Conservation (phyloP, 1,140 invertebrate genomes). For the Drosophila micromelanica region DNA sequence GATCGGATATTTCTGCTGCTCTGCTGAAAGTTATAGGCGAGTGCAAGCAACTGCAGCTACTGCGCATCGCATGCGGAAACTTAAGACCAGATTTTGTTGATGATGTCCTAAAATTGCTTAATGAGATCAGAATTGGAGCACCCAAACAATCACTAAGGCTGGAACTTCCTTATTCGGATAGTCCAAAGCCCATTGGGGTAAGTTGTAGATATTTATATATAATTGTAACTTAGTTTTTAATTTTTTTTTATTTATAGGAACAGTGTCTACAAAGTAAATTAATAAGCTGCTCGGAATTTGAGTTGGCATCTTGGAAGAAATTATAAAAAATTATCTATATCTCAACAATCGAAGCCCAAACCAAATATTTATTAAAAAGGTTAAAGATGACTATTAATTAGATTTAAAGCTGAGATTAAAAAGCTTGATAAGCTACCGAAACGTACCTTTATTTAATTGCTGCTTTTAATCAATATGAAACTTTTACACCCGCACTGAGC, state of each 20-base stretch:
- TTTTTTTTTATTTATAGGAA: constrained; percentile 9
- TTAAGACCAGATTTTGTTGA: constrained; percentile 29
- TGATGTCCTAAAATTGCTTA: constrained; percentile 27
- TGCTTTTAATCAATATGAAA: neutral
- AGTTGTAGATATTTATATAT: neutral
- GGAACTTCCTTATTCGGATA: constrained; percentile 25
- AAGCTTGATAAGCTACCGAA: no score
- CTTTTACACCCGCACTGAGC: neutral
- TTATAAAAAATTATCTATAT: no score
- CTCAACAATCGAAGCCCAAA: no score
- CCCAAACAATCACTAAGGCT: constrained; percentile 27
- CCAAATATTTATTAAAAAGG: no score
- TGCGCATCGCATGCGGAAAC: constrained; percentile 41
- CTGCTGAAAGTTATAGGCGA: constrained; percentile 40
- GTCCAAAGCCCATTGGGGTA: constrained; percentile 2
- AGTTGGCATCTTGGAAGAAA: constrained; percentile 14
- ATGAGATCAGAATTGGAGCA: neutral
- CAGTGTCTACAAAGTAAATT: neutral
- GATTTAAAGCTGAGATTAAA: no score
- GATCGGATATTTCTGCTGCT: constrained; percentile 45
- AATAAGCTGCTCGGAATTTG: constrained; percentile 13
- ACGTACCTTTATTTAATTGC: neutral
- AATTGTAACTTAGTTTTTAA: no score
- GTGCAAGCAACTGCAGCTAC: constrained; percentile 43
- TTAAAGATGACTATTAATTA: no score